Evolutionary conservation across 2,888 invertebrate species (phyloP).

Genomic region (Drosophila pegasa): DNA sequence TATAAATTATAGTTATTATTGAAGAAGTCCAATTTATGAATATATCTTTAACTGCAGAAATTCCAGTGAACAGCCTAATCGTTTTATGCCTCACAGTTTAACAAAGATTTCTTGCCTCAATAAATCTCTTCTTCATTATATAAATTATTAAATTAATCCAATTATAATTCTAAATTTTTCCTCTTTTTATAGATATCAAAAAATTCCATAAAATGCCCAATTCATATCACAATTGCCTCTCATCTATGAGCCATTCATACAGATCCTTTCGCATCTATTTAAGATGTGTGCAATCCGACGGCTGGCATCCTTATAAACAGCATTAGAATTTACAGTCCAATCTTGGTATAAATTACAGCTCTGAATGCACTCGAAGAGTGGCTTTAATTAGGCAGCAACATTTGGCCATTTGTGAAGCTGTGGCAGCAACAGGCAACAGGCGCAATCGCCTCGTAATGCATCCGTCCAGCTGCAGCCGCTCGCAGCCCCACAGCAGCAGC

Average conservation of each 20-base stretch:
- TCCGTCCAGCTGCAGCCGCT: conserved; percentile 56
- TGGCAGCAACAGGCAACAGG: conserved; percentile 69
- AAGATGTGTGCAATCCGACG: background rate
- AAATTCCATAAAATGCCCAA: background rate
- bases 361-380: conserved; percentile 10
- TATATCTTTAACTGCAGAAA: too few relatives aligned
- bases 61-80: too few relatives aligned
- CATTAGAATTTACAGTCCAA: conserved; percentile 16
- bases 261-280: background rate
- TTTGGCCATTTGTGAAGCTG: conserved; percentile 5
- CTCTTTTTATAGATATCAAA: too few relatives aligned
- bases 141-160: too few relatives aligned
- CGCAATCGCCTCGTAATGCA: conserved; percentile 68
- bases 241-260: background rate
- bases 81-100: too few relatives aligned
- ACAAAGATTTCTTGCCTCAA: too few relatives aligned
- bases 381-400: conserved; percentile 55
- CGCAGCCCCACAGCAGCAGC: conserved; percentile 62
- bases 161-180: too few relatives aligned
- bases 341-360: conserved; percentile 17
- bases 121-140: too few relatives aligned
- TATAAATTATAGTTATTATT: too few relatives aligned
- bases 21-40: too few relatives aligned
- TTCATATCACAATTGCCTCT: background rate
- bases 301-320: conserved; percentile 3